These are phyloP conservation scores for Galaxias olidus DNA, from an alignment of 2,797 vertebrate species.

Conservation along the genomic window DNA sequence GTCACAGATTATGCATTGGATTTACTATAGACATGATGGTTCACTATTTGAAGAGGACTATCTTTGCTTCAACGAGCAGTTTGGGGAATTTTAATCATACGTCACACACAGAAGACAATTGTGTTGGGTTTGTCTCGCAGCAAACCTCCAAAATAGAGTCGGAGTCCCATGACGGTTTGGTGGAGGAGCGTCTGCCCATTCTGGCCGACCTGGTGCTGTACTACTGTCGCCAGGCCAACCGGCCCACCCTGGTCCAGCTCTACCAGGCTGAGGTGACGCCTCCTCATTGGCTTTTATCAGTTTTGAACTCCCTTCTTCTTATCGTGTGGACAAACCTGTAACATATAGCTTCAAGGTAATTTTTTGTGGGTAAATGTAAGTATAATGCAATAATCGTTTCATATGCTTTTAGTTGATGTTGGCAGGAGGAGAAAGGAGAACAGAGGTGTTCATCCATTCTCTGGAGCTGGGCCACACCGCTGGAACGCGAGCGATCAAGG, in stretches of 20 bases:
- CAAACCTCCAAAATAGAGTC: slow-evolving; percentile 86
- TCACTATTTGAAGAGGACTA: too few species aligned
- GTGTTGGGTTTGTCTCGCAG: slow-evolving; percentile 34
- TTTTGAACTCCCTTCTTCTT: neutral
- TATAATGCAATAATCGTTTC: slow-evolving; percentile 19
- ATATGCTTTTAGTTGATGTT: slow-evolving; percentile 82
- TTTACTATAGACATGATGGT: too few species aligned
- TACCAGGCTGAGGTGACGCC: slow-evolving; percentile 90
- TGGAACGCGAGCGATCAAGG: slow-evolving; percentile 90
- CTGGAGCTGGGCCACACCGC: slow-evolving; percentile 94
- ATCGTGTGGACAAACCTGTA: neutral
- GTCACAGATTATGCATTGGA: too few species aligned
- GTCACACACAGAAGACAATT: neutral
- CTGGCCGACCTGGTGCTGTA: slow-evolving; percentile 94
- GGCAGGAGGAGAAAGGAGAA: slow-evolving; percentile 83
- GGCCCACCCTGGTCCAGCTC: slow-evolving; percentile 88
- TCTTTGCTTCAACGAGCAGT: neutral
- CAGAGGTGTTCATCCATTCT: slow-evolving; percentile 94
- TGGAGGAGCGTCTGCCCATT: slow-evolving; percentile 84
- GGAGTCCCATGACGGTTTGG: slow-evolving; percentile 69
- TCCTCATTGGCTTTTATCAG: neutral
- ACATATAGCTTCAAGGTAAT: too few species aligned
- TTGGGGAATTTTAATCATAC: neutral
- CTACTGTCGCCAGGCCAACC: slow-evolving; percentile 87
- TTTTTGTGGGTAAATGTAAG: too few species aligned